Conservation (phyloP, 2,113 vertebrate species). For the Ophiodon elongatus region DNA sequence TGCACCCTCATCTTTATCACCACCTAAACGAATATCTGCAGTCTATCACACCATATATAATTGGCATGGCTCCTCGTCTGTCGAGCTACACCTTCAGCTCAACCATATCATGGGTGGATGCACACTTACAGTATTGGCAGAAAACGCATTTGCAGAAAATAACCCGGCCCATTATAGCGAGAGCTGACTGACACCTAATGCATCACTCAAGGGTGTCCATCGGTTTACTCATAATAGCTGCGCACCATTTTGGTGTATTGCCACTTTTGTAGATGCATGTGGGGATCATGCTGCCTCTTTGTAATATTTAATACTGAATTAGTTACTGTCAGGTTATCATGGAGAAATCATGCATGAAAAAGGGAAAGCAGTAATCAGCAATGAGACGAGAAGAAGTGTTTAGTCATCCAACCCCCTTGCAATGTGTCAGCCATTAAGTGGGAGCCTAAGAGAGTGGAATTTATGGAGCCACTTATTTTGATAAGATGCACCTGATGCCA, state of each 20-base stretch:
- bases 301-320: slow-evolving; percentile 33
- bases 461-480: slow-evolving; percentile 18
- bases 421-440: slow-evolving; percentile 26
- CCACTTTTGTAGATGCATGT: slow-evolving; percentile 6
- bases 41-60: slow-evolving; percentile 33
- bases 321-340: slow-evolving; percentile 25
- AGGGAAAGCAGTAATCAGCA: slow-evolving; percentile 13
- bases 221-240: slow-evolving; percentile 36
- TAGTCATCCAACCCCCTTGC: neutral
- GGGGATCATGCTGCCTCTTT: slow-evolving; percentile 30
- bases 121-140: slow-evolving; percentile 47
- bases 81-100: slow-evolving; percentile 29
- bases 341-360: slow-evolving; percentile 6
- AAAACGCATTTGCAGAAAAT: slow-evolving; percentile 56
- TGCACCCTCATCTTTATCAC: slow-evolving; percentile 4
- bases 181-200: slow-evolving; percentile 56
- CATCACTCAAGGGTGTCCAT: slow-evolving; percentile 41
- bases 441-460: neutral
- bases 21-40: slow-evolving; percentile 26
- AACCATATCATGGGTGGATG: slow-evolving; percentile 37
- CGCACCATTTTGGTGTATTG: slow-evolving; percentile 19
- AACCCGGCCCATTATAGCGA: slow-evolving; percentile 51
- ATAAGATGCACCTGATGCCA: slow-evolving; percentile 8
- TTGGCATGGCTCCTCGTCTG: slow-evolving; percentile 13
- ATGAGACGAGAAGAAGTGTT: neutral